Base-by-base conservation (phyloP, 2,113 vertebrate genomes). In the Oreotrochilus melanogaster region DNA sequence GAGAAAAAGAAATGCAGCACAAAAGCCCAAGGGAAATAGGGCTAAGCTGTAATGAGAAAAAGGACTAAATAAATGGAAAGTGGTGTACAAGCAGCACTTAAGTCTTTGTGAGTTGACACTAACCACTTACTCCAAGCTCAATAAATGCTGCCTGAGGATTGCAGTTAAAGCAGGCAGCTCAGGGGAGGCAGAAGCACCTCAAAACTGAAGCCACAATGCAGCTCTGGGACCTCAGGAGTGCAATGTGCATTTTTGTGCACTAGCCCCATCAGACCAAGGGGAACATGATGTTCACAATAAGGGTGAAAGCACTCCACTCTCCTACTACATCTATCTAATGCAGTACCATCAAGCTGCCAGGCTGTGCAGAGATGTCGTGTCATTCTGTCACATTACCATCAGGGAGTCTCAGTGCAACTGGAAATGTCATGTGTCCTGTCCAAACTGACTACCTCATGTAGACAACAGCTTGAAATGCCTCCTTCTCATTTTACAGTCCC, bases 11-110 rank as follows among this genome's bases (percentile, higher is more conserved):
- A 61, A 42, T 0, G 13, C 22, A 78, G 31, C 22, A 54, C 33
- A 66, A 88, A 82, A 83, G 45, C 60, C 64, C 67, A 72, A 61
- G 86, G 88, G 72, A 94, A 88, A 80, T 25, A 39, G 71, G 35
- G 47, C 75, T 91, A 92, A 64, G 78, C 56, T 71, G 60, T 78
- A 93, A 94, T 5, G 6, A 80, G 64, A 86, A 93, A 95, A 88
- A 93, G 64, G 75, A 96, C 92, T 80, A 96, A 95, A 94, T 74
- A 94, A 93, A 88, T 54, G 51, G 47, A 53, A 95, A 93, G 90
- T 17, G 3, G 37, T 78, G 37, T 1, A 0, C 75, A 95, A 84
- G 90, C 72, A 94, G 75, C 90, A 88, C 56, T 94, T 93, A 89
- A 78, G 67, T 62, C 74, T 81, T 48, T 67, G 39, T 56, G 76